phyloP scores from a whole-genome alignment of 2,888 invertebrate genomes.

The Lasius platythorax region DNA sequence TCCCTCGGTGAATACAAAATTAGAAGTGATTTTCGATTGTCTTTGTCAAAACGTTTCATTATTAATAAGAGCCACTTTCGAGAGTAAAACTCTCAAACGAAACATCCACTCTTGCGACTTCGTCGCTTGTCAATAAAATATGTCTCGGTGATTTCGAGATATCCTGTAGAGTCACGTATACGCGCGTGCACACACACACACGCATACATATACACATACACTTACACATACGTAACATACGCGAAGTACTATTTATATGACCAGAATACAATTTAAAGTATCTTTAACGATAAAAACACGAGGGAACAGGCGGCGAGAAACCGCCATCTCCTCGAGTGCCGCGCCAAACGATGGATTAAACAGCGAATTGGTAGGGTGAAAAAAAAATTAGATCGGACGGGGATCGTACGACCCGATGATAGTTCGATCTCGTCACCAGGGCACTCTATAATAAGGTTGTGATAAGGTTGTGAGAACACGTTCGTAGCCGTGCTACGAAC shows the following conservation, averaged over 20 bases:
- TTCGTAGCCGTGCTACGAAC: constrained; percentile 83
- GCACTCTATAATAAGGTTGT: constrained; percentile 85
- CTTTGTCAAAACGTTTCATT: constrained; percentile 1
- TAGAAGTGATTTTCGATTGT: neutral
- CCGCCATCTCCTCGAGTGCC: constrained; percentile 66
- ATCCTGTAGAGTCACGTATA: neutral
- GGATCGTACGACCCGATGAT: constrained; percentile 28
- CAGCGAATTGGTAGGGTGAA: constrained; percentile 6
- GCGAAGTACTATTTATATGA: constrained; percentile 49
- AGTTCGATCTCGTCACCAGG: constrained; percentile 72
- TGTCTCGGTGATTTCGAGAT: constrained; percentile 24
- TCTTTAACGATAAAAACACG: constrained; percentile 61
- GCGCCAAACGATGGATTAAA: constrained; percentile 60
- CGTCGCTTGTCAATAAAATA: neutral
- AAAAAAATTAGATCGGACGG: constrained; percentile 15
- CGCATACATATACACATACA: neutral
- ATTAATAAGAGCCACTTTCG: neutral
- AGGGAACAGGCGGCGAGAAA: constrained; percentile 59
- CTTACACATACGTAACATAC: constrained; percentile 24
- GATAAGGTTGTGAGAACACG: constrained; percentile 85
- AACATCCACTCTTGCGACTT: neutral
- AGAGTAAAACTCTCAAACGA: neutral
- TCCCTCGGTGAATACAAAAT: neutral
- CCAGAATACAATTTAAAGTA: constrained; percentile 60
- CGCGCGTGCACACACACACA: neutral